These are phyloP conservation scores for Ostrea denselamellosa DNA, from an alignment of 1,140 invertebrate genomes.

Conservation along the genomic window DNA sequence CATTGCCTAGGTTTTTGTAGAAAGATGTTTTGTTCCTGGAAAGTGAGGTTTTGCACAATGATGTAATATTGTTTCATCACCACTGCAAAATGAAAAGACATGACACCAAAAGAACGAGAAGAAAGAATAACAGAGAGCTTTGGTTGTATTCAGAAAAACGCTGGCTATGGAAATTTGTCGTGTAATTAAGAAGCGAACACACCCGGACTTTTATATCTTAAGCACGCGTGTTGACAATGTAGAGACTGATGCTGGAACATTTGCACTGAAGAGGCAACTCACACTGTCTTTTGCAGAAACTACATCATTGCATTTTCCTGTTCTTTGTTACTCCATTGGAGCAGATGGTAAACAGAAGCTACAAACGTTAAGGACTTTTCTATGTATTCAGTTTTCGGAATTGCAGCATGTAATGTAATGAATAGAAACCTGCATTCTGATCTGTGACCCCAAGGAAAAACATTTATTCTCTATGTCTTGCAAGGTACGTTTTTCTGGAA, in stretches of 20 bases:
- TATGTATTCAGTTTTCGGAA: background rate
- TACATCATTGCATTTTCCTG: background rate
- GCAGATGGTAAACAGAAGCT: constrained; percentile 29
- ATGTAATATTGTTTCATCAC: background rate
- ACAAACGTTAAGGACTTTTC: background rate
- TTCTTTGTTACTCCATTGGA: background rate
- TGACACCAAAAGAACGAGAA: background rate
- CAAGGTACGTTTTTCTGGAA: background rate
- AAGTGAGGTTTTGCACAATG: constrained; percentile 22
- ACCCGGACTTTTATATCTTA: background rate
- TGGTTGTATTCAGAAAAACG: background rate
- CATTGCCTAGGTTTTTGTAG: background rate
- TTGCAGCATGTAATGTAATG: background rate
- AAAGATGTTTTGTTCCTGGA: background rate
- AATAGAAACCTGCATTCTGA: background rate
- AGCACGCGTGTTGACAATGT: background rate
- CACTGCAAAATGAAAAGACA: constrained; percentile 6
- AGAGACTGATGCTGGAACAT: constrained; percentile 11
- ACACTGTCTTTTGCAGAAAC: background rate
- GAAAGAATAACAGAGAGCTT: background rate
- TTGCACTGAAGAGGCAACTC: background rate
- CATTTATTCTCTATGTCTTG: background rate
- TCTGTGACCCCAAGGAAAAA: background rate
- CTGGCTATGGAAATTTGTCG: background rate
- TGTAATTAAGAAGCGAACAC: background rate